These are phyloP conservation scores for Thryonomys swinderianus DNA, from an alignment of 2,113 vertebrate species.

Conservation along the genomic window DNA sequence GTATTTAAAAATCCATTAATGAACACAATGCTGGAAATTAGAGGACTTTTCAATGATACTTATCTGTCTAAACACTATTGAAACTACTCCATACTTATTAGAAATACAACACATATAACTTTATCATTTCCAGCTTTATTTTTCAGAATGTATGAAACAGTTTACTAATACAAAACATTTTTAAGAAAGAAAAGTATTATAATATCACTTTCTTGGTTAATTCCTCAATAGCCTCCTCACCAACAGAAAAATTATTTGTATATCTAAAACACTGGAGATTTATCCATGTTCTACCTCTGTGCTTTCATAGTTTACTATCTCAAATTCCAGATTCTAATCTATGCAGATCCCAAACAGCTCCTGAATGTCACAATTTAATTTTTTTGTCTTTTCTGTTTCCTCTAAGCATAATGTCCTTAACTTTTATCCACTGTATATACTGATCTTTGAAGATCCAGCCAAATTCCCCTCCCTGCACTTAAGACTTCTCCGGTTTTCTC, in stretches of 20 bases:
- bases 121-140: not conserved
- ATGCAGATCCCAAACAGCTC: not conserved
- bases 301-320: not conserved
- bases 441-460: not conserved
- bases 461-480: not conserved
- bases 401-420: not conserved
- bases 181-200: not conserved
- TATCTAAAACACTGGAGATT: not conserved
- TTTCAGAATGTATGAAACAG: constrained; percentile 15
- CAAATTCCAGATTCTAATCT: not conserved
- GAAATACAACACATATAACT: not conserved
- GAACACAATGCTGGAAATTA: not conserved
- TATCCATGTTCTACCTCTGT: not conserved
- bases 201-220: not conserved
- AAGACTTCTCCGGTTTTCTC: not conserved
- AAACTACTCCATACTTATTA: not conserved
- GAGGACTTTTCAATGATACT: not conserved
- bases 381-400: constrained; percentile 13
- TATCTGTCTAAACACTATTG: not conserved
- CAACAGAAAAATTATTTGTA: not conserved
- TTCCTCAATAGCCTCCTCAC: not conserved
- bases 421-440: not conserved
- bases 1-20: not conserved
- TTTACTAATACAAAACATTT: not conserved
- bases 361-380: not conserved